Evolutionary conservation across 2,888 invertebrate genomes (phyloP).

Genomic region (Tinea semifulvella): DNA sequence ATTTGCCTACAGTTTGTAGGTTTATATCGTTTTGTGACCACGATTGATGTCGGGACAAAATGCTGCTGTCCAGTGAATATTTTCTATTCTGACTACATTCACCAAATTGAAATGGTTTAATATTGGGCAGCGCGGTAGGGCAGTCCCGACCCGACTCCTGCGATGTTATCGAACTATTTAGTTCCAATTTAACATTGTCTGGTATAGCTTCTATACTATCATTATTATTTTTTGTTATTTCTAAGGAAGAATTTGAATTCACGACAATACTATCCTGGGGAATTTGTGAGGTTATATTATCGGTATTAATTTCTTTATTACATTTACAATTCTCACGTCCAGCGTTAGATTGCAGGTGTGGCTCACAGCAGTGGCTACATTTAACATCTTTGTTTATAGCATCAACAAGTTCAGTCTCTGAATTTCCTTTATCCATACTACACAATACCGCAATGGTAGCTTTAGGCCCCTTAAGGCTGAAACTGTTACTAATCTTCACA

Average conservation of each 20-base stretch:
- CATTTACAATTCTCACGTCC: too few relatives aligned
- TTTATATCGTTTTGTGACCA: constrained; percentile 54
- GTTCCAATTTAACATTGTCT: too few relatives aligned
- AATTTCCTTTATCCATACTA: constrained; percentile 35
- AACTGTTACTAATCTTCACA: constrained; percentile 55
- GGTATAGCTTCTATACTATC: too few relatives aligned
- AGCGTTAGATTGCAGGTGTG: too few relatives aligned
- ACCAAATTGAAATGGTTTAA: constrained; percentile 4
- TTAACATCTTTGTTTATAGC: constrained; percentile 14
- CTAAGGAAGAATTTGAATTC: too few relatives aligned
- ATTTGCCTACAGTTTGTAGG: constrained; percentile 50
- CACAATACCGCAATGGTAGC: constrained; percentile 48
- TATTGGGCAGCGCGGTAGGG: constrained; percentile 7
- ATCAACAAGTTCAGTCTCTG: constrained; percentile 26
- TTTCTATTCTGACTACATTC: too few relatives aligned
- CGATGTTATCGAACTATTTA: too few relatives aligned
- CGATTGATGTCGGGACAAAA: constrained; percentile 38
- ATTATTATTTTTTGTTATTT: too few relatives aligned
- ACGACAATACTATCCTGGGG: too few relatives aligned
- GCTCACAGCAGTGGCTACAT: too few relatives aligned
- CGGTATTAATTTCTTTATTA: too few relatives aligned
- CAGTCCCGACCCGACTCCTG: background rate
- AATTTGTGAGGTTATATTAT: too few relatives aligned
- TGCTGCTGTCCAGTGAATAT: constrained; percentile 48
- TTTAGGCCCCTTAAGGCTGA: constrained; percentile 45